These are phyloP conservation scores for Pseudomugil tenellus DNA, from an alignment of 2,797 vertebrate genomes.

Conservation along the genomic window DNA sequence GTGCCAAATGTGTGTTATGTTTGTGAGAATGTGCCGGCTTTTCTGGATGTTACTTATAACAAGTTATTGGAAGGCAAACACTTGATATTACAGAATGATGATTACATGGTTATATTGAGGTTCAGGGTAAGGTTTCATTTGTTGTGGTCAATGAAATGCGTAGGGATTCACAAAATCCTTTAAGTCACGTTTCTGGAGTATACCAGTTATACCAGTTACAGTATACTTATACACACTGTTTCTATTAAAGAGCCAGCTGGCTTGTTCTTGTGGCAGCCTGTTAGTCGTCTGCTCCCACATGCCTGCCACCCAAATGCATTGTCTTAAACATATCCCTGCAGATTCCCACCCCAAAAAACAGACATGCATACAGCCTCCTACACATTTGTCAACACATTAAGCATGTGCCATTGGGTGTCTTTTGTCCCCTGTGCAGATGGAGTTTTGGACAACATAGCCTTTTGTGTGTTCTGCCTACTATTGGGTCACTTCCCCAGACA, in stretches of 20 bases:
- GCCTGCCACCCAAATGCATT: neutral
- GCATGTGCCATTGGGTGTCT: slow-evolving; percentile 44
- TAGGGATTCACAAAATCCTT: no score
- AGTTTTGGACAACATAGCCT: slow-evolving; percentile 27
- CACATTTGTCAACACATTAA: slow-evolving; percentile 52
- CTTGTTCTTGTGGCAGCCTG: neutral
- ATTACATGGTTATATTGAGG: no score
- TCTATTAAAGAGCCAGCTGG: neutral
- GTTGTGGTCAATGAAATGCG: no score
- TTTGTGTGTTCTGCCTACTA: slow-evolving; percentile 25
- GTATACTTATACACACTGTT: no score
- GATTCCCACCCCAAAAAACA: slow-evolving; percentile 25
- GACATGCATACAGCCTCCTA: slow-evolving; percentile 11
- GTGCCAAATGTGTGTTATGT: no score
- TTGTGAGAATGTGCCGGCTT: no score
- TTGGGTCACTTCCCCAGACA: slow-evolving; percentile 46
- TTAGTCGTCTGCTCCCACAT: neutral
- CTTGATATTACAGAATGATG: no score
- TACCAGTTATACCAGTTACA: no score
- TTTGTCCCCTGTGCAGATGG: slow-evolving; percentile 49
- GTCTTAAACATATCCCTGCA: neutral
- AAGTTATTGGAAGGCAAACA: no score
- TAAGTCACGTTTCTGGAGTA: no score
- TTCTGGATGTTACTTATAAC: no score
- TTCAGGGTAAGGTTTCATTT: no score